These are phyloP conservation scores for Boulengerochromis microlepis DNA, from an alignment of 2,113 vertebrate genomes.

Conservation along the genomic window DNA sequence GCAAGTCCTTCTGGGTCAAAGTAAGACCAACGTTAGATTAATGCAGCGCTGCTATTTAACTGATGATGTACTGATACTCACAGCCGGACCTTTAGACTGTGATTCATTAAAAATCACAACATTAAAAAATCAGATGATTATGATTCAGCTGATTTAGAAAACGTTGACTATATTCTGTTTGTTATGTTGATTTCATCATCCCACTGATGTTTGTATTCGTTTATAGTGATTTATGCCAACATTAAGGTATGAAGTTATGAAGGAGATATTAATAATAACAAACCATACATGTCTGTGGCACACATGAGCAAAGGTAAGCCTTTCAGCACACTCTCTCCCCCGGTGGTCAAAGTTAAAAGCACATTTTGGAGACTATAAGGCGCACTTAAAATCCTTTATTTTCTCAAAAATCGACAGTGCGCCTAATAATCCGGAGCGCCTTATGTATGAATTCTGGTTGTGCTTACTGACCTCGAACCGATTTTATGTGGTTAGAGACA, in stretches of 20 bases:
- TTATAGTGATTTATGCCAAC: neutral
- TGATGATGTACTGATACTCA: neutral
- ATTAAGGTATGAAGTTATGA: neutral
- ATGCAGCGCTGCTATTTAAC: rapidly evolving
- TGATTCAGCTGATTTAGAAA: neutral
- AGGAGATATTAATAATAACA: neutral
- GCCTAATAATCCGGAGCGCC: rapidly evolving
- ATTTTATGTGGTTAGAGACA: neutral
- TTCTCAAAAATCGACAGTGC: neutral
- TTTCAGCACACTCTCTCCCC: rapidly evolving
- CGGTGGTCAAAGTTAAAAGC: rapidly evolving
- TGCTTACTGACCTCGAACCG: neutral
- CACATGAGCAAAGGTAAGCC: neutral
- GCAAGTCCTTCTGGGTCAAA: neutral
- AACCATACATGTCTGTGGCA: neutral
- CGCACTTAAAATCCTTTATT: neutral
- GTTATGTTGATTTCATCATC: neutral
- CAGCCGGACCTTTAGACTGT: rapidly evolving
- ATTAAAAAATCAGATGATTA: neutral
- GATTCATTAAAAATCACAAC: neutral
- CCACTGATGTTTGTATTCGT: neutral
- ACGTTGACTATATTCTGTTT: neutral
- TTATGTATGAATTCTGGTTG: neutral
- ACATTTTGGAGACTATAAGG: neutral
- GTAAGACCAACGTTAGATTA: neutral